Base-by-base conservation (phyloP, 2,888 invertebrate species). In the Mamestra brassicae region DNA sequence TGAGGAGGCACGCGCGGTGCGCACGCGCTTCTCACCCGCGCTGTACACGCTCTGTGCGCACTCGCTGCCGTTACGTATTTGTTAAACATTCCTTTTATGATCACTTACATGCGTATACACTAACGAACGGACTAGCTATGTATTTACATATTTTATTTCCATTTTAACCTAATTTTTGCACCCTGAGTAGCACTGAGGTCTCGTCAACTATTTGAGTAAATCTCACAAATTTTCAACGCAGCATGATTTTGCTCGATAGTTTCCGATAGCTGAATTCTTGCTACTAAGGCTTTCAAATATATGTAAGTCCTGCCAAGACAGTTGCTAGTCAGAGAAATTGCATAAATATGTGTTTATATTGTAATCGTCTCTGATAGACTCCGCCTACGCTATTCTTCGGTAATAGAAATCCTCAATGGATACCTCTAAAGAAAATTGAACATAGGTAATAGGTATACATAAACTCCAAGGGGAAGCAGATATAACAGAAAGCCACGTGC, bases 321-420 rank as follows among this genome's bases (percentile, higher is more conserved):
- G 42, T 58, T 10, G 5, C n/a, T 26, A 45, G 71, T 75, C 57
- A 60, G 65, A 63, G 54, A 79, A 83, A 79, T 60, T 71, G 55
- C 69, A 83, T 80, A 76, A 74, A 79, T 71, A 85, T 62, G 54
- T 74, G 68, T 83, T 72, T 76, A 79, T 68, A 79, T 80, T 74
- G 70, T 74, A 72, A 76, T 80, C 74, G 74, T 76, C 76, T 52
- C 61, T 83, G 74, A 71, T 72, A 74, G 60, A 69, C 50, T 70
- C 68, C 57, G 4, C 85, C 84, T 68, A 80, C 80, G 72, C 85
- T 34, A 74, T 71, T 74, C 71, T 70, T 64, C 52, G 60, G 60
- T 52, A 72, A 74, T 83, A 83, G 67, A 83, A 78, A 79, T 85
- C 38, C 47, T 73, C 38, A 55, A 73, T 57, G 38, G 13, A 71